Evolutionary conservation across 2,888 invertebrate genomes (phyloP).

Genomic region (Tineola bisselliella): DNA sequence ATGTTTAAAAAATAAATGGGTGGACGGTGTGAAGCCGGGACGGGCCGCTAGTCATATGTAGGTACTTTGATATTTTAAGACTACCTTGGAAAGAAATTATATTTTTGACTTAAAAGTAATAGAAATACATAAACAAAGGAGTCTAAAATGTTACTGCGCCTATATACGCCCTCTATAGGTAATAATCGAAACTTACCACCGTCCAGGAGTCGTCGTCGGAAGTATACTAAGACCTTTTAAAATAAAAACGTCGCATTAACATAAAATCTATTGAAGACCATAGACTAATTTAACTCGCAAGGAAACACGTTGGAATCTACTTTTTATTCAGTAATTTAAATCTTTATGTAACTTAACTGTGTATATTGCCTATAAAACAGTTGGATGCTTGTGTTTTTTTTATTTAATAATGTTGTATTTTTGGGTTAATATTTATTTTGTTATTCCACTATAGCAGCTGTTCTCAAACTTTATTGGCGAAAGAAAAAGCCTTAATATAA

Average conservation of each 20-base stretch:
- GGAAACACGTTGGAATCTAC: neutral
- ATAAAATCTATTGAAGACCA: neutral
- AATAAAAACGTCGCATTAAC: neutral
- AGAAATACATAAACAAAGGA: too few relatives aligned
- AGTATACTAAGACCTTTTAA: neutral
- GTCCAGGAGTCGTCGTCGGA: neutral
- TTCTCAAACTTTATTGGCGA: too few relatives aligned
- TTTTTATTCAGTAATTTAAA: neutral
- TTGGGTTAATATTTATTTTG: too few relatives aligned
- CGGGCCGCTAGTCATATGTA: too few relatives aligned
- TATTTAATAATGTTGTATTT: neutral
- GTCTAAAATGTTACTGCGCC: neutral
- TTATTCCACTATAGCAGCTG: too few relatives aligned
- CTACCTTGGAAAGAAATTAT: too few relatives aligned
- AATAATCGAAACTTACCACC: neutral
- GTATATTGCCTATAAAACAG: neutral
- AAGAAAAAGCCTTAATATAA: too few relatives aligned
- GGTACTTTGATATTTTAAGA: too few relatives aligned
- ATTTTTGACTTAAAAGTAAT: too few relatives aligned
- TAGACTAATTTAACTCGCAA: neutral
- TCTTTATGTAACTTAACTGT: neutral
- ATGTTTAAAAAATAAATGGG: too few relatives aligned
- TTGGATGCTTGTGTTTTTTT: neutral
- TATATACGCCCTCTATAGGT: neutral
- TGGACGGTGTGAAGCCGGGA: too few relatives aligned